Percentiles rank a stretch among this genome's conserved stretches.
Conservation (phyloP, 2,797 vertebrate genomes). For the Rhinophrynus dorsalis region DNA sequence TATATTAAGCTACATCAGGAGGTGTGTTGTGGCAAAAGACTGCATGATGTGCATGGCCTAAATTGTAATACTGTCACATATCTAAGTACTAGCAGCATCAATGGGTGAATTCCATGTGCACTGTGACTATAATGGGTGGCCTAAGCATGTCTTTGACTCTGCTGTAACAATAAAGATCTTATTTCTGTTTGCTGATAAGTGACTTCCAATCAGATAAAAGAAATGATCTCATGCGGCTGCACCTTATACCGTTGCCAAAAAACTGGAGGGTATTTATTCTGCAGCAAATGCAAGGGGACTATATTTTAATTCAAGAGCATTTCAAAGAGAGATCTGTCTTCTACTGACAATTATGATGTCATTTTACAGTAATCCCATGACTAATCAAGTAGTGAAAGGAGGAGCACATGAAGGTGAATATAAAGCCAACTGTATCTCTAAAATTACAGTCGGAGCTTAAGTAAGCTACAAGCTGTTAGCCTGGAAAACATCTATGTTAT, state of each 20-base stretch:
- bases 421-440: slow-evolving; percentile 25
- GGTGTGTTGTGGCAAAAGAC: background rate
- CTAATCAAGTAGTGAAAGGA: slow-evolving; percentile 52
- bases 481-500: slow-evolving; percentile 46
- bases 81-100: background rate
- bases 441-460: slow-evolving; percentile 37
- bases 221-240: slow-evolving; percentile 35
- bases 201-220: background rate
- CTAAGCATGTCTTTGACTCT: slow-evolving; percentile 37
- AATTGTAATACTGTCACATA: background rate
- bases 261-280: slow-evolving; percentile 44
- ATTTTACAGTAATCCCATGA: slow-evolving; percentile 33
- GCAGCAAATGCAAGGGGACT: slow-evolving; percentile 15
- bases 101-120: slow-evolving; percentile 1
- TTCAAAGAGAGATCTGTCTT: slow-evolving; percentile 47
- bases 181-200: slow-evolving; percentile 53
- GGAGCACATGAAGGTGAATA: slow-evolving; percentile 12
- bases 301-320: slow-evolving; percentile 31
- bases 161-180: background rate
- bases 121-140: background rate
- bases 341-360: slow-evolving; percentile 31
- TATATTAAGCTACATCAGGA: no score
- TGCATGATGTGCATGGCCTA: background rate
- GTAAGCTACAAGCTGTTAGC: slow-evolving; percentile 19
- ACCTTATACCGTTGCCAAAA: slow-evolving; percentile 44